phyloP scores from a whole-genome alignment of 1,140 invertebrate genomes.

The Coenobita brevimanus region DNA sequence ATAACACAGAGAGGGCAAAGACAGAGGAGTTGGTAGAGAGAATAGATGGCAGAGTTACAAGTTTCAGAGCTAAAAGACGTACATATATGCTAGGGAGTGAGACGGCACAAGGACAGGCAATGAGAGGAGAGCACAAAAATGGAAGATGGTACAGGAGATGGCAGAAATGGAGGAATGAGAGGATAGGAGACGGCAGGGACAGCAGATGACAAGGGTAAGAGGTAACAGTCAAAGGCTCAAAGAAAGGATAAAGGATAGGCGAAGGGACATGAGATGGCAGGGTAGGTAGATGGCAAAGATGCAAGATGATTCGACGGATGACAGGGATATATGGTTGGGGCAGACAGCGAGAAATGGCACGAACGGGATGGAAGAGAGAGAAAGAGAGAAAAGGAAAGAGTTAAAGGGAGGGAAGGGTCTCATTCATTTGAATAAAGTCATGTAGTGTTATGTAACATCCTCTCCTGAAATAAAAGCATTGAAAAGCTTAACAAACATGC shows the following conservation, averaged over 20 bases:
- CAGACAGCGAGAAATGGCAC: neutral
- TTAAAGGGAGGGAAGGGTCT: neutral
- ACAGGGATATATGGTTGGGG: neutral
- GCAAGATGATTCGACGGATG: neutral
- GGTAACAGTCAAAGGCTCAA: neutral
- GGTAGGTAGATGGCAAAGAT: neutral
- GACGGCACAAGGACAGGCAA: neutral
- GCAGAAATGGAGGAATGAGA: neutral
- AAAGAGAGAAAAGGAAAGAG: slow-evolving; percentile 1
- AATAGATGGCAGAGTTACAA: no score
- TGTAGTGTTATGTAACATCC: no score
- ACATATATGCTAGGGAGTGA: no score
- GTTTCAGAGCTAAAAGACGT: no score
- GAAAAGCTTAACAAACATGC: no score
- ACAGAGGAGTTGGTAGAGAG: no score
- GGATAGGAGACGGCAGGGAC: neutral
- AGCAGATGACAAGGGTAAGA: no score
- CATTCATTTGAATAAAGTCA: no score
- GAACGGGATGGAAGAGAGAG: neutral
- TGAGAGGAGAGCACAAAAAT: neutral
- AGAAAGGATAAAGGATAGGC: neutral
- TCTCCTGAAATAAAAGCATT: no score
- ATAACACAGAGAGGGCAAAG: no score
- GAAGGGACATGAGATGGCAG: neutral
- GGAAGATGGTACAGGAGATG: neutral